Base-by-base conservation (phyloP, 2,797 vertebrate species). In the Propithecus perrieri region DNA sequence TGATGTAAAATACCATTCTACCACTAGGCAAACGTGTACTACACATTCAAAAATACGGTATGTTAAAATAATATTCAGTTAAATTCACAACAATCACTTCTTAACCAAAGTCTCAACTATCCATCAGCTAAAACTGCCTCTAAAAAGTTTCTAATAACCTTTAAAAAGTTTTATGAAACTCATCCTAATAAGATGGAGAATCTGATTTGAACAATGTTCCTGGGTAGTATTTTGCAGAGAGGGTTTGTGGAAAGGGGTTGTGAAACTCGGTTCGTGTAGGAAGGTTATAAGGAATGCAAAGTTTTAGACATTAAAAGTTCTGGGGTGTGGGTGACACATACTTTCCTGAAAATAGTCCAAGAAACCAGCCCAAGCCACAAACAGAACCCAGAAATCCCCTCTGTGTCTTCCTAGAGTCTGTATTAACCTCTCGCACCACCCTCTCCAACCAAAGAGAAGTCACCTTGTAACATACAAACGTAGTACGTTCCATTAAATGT, bases 111-210 rank as follows among this genome's bases (percentile, higher is more conserved):
- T 55, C 69, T 93, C 33, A 55, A 63, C 50, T 71, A 59, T 57
- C 38, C 22, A 78, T 94, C n/a, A 59, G 41, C 24, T 80, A 63
- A 79, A 91, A 78, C 7, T 71, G 14, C 7, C 46, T 83, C 38
- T 75, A 35, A 85, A 94, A 81, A 33, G 3, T 35, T 79, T 88
- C 35, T 85, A 69, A 50, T 20, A 50, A 41, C 22, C 22, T 67
- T 95, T n/a, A n/a, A 43, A 80, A 33, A 72, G 28, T 88, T 93
- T 95, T 76, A n/a, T 92, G 79, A 92, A 86, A 61, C 11, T 35
- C 35, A 78, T 41, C 35, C 41, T 91, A 59, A 72, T 59, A 76
- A 78, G 41, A n/a, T 41, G 43, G 61, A 88, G 48, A 33, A n/a
- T 85, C 75, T 61, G 24, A 69, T 74, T 38, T 76, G 28, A 79